Conservation (phyloP, 2,113 vertebrate species). For the Aegithalos caudatus region DNA sequence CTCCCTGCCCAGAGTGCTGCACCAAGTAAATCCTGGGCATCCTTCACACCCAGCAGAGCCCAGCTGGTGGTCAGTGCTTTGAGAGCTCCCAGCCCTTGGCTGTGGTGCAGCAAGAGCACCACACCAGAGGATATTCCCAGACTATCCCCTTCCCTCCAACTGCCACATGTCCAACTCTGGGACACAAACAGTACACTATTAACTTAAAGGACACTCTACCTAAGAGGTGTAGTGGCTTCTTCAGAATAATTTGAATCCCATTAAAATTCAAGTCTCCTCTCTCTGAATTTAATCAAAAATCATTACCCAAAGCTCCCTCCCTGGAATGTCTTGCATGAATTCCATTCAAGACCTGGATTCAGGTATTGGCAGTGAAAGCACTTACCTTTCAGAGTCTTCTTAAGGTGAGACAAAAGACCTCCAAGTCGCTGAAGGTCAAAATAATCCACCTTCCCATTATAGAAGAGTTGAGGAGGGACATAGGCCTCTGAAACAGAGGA, state of each 20-base stretch:
- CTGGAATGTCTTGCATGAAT: neutral
- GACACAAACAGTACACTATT: neutral
- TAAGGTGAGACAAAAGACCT: constrained; percentile 94
- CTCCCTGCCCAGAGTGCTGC: neutral
- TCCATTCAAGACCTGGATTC: neutral
- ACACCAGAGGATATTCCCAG: neutral
- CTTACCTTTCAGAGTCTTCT: constrained; percentile 93
- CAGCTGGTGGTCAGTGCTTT: neutral
- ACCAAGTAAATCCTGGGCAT: neutral
- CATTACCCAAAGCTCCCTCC: neutral
- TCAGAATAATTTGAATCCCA: neutral
- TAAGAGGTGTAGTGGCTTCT: neutral
- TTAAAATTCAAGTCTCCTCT: neutral
- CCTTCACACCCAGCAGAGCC: neutral
- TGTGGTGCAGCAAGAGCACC: neutral
- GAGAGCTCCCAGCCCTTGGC: neutral
- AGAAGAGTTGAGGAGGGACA: constrained; percentile 94
- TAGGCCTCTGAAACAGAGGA: constrained; percentile 81
- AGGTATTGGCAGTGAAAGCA: neutral
- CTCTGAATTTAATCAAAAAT: neutral
- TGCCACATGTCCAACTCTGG: neutral
- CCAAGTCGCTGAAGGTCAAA: constrained; percentile 96
- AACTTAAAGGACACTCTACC: neutral
- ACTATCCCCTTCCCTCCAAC: neutral
- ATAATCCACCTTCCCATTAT: constrained; percentile 98